Base-by-base conservation (phyloP, 2,888 invertebrate species). In the Drosophila suboccidentalis region DNA sequence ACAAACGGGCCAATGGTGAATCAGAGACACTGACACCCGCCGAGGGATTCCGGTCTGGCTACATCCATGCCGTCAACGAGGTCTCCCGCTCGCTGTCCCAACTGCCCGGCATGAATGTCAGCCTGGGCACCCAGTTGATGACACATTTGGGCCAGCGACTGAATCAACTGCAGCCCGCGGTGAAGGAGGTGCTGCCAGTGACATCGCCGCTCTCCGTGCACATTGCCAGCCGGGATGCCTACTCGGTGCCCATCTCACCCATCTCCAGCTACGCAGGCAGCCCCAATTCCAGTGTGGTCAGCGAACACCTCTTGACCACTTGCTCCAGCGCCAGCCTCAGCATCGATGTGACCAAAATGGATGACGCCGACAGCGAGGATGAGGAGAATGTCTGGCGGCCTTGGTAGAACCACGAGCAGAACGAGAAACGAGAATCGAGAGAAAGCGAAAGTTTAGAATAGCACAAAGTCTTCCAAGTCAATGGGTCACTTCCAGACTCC, bases 41-140 rank as follows among this genome's bases (percentile, higher is more conserved):
- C 44, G 97, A 97, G 92, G 95, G 97, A 78, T 97, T 97, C 94
- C 95, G 97, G 68, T 97, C 97, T 74, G 97, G 97, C 78, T 97
- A 96, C 93, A 97, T 97, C 61, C 97, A 97, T 90, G 97, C 97
- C 90, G 97, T 97, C 78, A 96, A 97, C 90, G 97, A 97, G 93
- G 97, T 97, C 36, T 97, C 97, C 78, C 95, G 96, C 65, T 97
- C 97, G 87, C 93, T 97, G 74, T 97, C 97, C 10, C 95, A 96
- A 57, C 95, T 96, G 60, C 97, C 97, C 49, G 97, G 97, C 76
- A 96, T 97, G 83, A 97, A 97, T 92, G 96, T 97, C 80, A 95
- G 95, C 91, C 94, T 98, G 76, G 97, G 97, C 62, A 97, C 97
- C 36, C 96, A 96, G 90, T 94, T 97, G 87, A 97, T 97, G 97